Evolutionary conservation across 2,888 invertebrate genomes (phyloP), one percentile per base, ranked within the genome.

Genomic region (Conistra vaccinii): DNA sequence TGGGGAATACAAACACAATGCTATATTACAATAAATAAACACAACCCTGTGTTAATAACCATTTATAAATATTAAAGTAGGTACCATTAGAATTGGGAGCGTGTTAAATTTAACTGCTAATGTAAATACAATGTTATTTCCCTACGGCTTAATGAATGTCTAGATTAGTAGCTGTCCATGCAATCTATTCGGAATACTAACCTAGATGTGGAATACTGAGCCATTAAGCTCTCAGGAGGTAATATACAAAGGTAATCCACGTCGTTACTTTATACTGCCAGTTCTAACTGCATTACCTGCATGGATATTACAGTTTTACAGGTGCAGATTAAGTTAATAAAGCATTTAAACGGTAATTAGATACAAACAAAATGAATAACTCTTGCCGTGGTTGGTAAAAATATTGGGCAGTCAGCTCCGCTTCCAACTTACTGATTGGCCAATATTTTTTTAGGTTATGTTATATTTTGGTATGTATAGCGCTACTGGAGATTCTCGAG

Each of bases 181-280:
- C 81, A 84, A 84, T 84, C 82, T 76, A 81, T 84, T 72, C 63
- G 55, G 23, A 81, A 72, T 60, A 72, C 69, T 84, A 76, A 73
- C 85, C 81, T 70, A 68, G 39, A 63, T 72, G 66, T 69, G 39
- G 80, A 68, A 60, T 48, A 80, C 80, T 39, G 60, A 80, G 75
- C 76, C 80, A 69, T 68, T 84, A 80, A 81, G 82, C 72, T 73
- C 76, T 69, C 60, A 51, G 69, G 57, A n/a, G 69, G 81, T 72
- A 55, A 80, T 84, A 76, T 68, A 69, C 57, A 42, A 29, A 73
- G 73, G 63, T 84, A 81, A 83, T 72, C 85, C 72, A 23, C 65
- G 82, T 70, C 77, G 68, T 84, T 84, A 83, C 60, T 76, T 76
- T 81, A 73, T 70, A 83, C 51, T 71, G 60, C 70, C 70, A 14